Conservation (phyloP, 2,888 invertebrate species). For the Notodonta dromedarius region DNA sequence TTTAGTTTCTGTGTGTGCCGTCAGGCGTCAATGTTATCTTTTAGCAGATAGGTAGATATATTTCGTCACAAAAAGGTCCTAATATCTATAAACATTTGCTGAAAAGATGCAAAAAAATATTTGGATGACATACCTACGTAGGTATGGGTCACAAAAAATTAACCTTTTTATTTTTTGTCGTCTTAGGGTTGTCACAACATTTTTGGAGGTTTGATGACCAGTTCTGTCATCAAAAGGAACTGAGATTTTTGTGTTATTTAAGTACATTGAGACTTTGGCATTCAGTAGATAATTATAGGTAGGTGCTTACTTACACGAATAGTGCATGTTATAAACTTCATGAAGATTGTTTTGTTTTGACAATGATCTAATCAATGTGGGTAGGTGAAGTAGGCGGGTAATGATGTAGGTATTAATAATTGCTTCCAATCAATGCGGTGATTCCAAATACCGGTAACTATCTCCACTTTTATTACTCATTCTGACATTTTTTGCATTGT, state of each 20-base stretch:
- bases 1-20: too few species aligned
- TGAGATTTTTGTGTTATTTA: too few species aligned
- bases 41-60: constrained; percentile 5
- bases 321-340: too few species aligned
- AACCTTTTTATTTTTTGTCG: constrained; percentile 10
- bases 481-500: neutral
- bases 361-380: too few species aligned
- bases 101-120: constrained; percentile 19
- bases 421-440: too few species aligned
- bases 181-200: constrained; percentile 27
- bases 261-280: too few species aligned
- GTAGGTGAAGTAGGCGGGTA: too few species aligned
- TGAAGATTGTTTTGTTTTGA: too few species aligned
- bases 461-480: neutral
- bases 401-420: too few species aligned
- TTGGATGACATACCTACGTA: constrained; percentile 14
- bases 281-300: too few species aligned
- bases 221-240: constrained; percentile 10
- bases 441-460: neutral
- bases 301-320: too few species aligned
- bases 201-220: constrained; percentile 24
- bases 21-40: constrained; percentile 18
- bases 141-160: constrained; percentile 23
- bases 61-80: constrained; percentile 19
- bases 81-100: constrained; percentile 14